Base-by-base conservation (phyloP, 2,113 vertebrate species). In the Crypturellus undulatus region DNA sequence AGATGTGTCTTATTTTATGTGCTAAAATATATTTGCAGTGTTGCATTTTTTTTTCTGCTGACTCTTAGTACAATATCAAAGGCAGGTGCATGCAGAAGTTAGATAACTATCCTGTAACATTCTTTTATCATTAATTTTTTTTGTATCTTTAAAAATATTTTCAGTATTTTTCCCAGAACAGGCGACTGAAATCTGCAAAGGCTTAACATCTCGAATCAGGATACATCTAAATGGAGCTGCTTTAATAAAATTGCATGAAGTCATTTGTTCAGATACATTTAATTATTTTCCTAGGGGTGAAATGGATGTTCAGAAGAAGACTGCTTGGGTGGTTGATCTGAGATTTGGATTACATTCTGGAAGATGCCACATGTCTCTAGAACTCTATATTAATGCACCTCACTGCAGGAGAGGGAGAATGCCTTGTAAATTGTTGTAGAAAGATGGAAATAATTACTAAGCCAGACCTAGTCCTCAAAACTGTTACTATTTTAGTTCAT, bases 1-100 rank as follows among this genome's bases (percentile, higher is more conserved):
- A 96, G 81, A 92, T 97, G 90, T 93, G 93, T 94, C 90, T 71
- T 71, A 4, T 95, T 96, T 84, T 87, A 67, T 1, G 40, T 78
- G 87, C 52, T 91, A 87, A 94, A 96, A 95, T 97, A 95, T 69
- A 96, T 94, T 92, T 96, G 93, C 94, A 94, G 51, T 0, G 1
- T 91, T 96, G 90, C 90, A 90, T 62, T 94, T 96, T 93, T 93
- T 49, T 82, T 96, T 87, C 87, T 95, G 93, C 92, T 96, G 91
- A 96, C 76, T 94, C 43, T 86, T 49, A 58, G 77, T 75, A 92
- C 40, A 72, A 12, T 70, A 80, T 56, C 87, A 92, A 93, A 95
- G 49, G 36, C 86, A 97, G 82, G 67, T 90, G 64, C 49, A 76
- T 59, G 43, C 20, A 93, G 40, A 71, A 92, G 63, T 63, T 71